These are phyloP conservation scores for Araneus ventricosus DNA, from an alignment of 1,140 invertebrate genomes.

Conservation along the genomic window DNA sequence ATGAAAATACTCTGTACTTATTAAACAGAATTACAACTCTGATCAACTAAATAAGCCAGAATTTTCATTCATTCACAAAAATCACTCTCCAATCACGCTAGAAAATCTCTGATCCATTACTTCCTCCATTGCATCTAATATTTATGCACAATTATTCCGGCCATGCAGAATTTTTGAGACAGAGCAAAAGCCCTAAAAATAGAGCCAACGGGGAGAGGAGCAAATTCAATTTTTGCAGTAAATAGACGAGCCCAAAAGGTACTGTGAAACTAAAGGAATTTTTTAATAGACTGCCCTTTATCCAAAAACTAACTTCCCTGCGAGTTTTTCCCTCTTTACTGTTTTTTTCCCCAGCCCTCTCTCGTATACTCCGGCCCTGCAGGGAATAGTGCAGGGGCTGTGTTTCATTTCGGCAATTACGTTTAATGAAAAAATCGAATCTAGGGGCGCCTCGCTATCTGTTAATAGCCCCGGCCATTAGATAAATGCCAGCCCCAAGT, in stretches of 20 bases:
- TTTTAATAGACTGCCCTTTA: conserved; percentile 21
- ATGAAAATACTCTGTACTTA: too few species aligned
- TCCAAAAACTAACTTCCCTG: neutral
- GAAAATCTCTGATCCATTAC: too few species aligned
- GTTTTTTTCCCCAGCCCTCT: neutral
- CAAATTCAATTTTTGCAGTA: neutral
- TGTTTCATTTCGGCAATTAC: conserved; percentile 67
- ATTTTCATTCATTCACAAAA: too few species aligned
- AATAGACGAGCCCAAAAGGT: neutral
- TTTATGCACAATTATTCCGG: too few species aligned
- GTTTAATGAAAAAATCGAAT: conserved; percentile 69
- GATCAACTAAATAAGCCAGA: too few species aligned
- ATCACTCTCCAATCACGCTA: too few species aligned
- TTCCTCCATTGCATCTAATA: too few species aligned
- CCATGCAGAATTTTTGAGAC: too few species aligned
- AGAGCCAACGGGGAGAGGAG: neutral
- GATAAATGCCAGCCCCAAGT: conserved; percentile 9
- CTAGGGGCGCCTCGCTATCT: conserved; percentile 31
- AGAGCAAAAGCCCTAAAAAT: neutral
- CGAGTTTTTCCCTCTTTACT: neutral
- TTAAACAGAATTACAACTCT: too few species aligned
- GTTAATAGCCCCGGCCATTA: conserved; percentile 66
- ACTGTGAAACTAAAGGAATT: neutral
- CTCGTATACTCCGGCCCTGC: neutral
- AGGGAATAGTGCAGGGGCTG: conserved; percentile 16